phyloP scores from a whole-genome alignment of 2,888 invertebrate species.

The Acanthosepion lycidas region DNA sequence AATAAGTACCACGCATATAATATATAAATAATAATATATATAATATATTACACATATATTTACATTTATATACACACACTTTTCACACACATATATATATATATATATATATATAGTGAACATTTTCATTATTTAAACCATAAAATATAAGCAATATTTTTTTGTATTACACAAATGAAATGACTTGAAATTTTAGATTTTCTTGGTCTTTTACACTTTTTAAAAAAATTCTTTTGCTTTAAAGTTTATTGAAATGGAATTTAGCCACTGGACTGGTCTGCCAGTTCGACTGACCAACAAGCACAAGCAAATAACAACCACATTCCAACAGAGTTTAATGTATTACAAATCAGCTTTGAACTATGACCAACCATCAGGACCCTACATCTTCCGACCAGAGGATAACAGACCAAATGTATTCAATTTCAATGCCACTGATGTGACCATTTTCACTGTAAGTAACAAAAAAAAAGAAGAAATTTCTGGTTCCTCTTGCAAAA shows the following conservation, averaged over 20 bases:
- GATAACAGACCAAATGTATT: conserved; percentile 51
- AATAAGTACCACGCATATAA: too few relatives aligned
- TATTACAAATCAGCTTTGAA: conserved; percentile 80
- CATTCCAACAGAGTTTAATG: conserved; percentile 81
- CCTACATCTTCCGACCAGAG: conserved; percentile 83
- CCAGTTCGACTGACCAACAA: conserved; percentile 77
- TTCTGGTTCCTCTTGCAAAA: not conserved
- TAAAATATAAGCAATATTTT: not conserved
- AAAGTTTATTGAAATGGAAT: conserved; percentile 75
- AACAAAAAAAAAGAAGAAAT: not conserved
- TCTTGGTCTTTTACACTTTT: too few relatives aligned
- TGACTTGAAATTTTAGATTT: too few relatives aligned
- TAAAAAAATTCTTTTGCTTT: too few relatives aligned
- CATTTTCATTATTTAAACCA: too few relatives aligned
- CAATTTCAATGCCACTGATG: not conserved
- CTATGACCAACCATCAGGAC: conserved; percentile 90
- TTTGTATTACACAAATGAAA: conserved; percentile 57
- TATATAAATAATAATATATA: too few relatives aligned
- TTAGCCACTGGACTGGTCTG: conserved; percentile 79
- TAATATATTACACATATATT: too few relatives aligned
- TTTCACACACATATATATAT: too few relatives aligned
- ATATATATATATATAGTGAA: too few relatives aligned
- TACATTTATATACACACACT: too few relatives aligned
- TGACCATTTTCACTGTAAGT: not conserved
- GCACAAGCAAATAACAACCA: conserved; percentile 61